phyloP scores from a whole-genome alignment of 30 jellyfish, hydroid and myxozoan genomes.

The Clytia hemisphaerica region DNA sequence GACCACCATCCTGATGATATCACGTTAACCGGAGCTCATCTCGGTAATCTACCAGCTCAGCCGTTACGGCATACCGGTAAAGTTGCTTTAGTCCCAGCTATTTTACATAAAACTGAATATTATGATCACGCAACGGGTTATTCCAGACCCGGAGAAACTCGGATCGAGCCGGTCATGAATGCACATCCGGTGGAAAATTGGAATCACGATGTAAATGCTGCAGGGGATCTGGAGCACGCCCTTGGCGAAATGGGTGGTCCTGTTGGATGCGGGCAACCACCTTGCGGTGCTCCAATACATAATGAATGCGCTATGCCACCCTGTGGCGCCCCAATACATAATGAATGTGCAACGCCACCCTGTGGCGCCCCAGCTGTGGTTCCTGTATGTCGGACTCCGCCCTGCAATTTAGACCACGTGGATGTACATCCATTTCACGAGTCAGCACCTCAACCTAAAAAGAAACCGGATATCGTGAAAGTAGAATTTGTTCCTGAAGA shows the following conservation, averaged over 20 bases:
- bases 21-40: background rate
- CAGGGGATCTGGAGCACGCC: slow-evolving; percentile 16
- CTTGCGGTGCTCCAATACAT: no score
- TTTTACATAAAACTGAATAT: background rate
- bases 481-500: slow-evolving; percentile 96
- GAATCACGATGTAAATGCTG: background rate
- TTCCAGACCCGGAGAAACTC: slow-evolving; percentile 3
- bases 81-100: slow-evolving; percentile 16
- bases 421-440: no score
- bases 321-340: no score
- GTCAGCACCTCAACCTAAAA: slow-evolving; percentile 30
- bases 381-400: background rate
- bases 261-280: no score
- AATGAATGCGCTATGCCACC: background rate
- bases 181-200: background rate
- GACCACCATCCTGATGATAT: no score
- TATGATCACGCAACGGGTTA: slow-evolving; percentile 15
- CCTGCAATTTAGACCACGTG: no score
- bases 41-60: background rate
- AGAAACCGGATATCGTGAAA: slow-evolving; percentile 79
- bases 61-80: slow-evolving; percentile 1
- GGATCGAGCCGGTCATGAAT: slow-evolving; percentile 1
- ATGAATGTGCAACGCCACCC: background rate
- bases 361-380: background rate
- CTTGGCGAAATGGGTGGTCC: slow-evolving; percentile 4